Evolutionary conservation across 2,797 vertebrate species (phyloP).

Genomic region (Phylloscopus collybita): DNA sequence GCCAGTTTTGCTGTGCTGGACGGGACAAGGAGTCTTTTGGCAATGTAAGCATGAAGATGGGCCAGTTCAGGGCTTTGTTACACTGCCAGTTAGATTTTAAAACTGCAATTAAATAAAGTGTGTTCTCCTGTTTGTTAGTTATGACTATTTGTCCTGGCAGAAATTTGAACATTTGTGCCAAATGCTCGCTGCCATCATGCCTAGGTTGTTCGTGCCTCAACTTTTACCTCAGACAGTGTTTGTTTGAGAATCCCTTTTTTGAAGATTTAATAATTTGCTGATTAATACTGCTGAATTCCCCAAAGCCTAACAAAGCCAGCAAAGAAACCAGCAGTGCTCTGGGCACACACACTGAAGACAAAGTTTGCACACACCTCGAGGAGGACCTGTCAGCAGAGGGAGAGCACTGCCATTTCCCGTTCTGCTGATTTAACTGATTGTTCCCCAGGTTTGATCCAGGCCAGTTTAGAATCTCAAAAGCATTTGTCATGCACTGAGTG

Average conservation of each 20-base stretch:
- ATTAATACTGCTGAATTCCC: neutral
- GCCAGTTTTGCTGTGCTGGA: neutral
- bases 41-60: neutral
- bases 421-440: neutral
- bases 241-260: neutral
- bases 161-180: neutral
- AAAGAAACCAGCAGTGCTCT: neutral
- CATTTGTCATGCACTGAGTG: neutral
- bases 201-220: neutral
- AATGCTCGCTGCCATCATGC: accelerated
- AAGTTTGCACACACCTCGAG: neutral
- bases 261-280: neutral
- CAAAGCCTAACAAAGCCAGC: neutral
- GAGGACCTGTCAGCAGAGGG: neutral
- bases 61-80: constrained; percentile 30
- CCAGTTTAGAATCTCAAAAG: neutral
- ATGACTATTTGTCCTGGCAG: neutral
- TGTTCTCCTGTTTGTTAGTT: neutral
- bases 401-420: neutral
- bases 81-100: constrained; percentile 31
- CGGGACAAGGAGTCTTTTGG: neutral
- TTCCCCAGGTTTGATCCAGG: neutral
- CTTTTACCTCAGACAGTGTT: neutral
- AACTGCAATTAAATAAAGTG: neutral
- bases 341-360: neutral